Evolutionary conservation across 2,113 vertebrate genomes (phyloP).

Genomic region (zebrafish (Danio rerio)): GRCz12tu NC_133185.1:30143501-30144000

Average conservation of each 20-base stretch:
- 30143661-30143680: constrained; percentile 3
- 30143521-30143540: neutral
- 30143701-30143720: constrained; percentile 43
- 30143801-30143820: constrained; percentile 36
- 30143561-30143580: neutral
- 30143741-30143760: constrained; percentile 48
- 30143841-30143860: constrained; percentile 20
- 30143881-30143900: constrained; percentile 86
- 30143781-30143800: constrained; percentile 36
- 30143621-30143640: neutral
- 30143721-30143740: constrained; percentile 23
- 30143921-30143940: constrained; percentile 88
- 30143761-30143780: constrained; percentile 28
- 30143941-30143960: constrained; percentile 89
- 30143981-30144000: constrained; percentile 90
- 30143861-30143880: constrained; percentile 39
- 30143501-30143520: neutral
- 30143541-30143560: neutral
- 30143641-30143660: neutral
- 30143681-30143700: constrained; percentile 35
- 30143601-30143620: constrained; percentile 1
- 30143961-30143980: constrained; percentile 91
- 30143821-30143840: constrained; percentile 51
- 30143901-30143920: constrained; percentile 96
- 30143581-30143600: neutral